Base-by-base conservation (phyloP, 1,140 invertebrate species). In the Lamellibrachia luymesi region DNA sequence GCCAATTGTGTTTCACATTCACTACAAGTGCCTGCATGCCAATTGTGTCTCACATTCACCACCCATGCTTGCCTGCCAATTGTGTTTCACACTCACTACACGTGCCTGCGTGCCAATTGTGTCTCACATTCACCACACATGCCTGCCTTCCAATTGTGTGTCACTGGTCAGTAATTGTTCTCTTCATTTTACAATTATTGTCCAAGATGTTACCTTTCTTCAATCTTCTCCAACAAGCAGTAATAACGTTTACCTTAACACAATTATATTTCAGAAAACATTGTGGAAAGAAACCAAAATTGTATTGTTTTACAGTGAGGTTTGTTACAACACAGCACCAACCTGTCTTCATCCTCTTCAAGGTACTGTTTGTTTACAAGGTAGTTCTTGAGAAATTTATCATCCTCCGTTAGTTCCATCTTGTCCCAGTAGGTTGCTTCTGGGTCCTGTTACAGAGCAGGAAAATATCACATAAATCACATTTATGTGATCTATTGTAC, bases 361-460 rank as follows among this genome's bases (percentile, higher is more conserved):
- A 96, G 93, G 94, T 97, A 98, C 96, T 97, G 97, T 96, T 98
- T 98, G 95, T 99, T 98, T 25, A 99, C 96, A 95, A 99, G 97
- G 95, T 98, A 99, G 97, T 99, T 98, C 91, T 98, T 97, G 1
- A 99, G 96, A 96, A 99, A 99, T 93, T 98, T 97, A 96, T 99
- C 99, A 92, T 97, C 97, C 94, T 98, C 96, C 95, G 98, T 97
- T 49, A 99, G 96, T 94, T 98, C 97, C 64, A 98, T 97, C 93
- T 96, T 94, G 51, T 97, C 97, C 98, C 98, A 99, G 96, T 97
- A 98, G 80, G 98, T 97, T 94, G 98, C 98, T 52, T 99, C 96
- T 25, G 97, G 97, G 95, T 97, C 97, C 94, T 96, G 93, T 25
- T 94, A 93, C 27, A 93, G 2, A 51, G 2, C 90, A 50, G 64